Evolutionary conservation across 2,888 invertebrate genomes (phyloP), one percentile per base, ranked within the genome.

Genomic region (Caenorhabditis parvicauda): DNA sequence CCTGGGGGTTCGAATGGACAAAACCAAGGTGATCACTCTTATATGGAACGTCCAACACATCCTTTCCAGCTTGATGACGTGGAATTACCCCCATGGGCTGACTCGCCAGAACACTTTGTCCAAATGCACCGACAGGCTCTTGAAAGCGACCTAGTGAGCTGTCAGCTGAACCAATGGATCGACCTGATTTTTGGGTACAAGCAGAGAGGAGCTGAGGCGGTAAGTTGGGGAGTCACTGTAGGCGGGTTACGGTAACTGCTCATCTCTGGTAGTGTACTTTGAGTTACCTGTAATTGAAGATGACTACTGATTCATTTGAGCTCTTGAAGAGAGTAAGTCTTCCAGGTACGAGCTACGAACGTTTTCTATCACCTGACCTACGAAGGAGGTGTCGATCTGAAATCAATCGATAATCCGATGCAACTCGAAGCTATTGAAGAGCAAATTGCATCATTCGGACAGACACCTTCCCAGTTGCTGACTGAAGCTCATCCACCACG

Each of bases 101-200:
- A 80, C 51, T 89, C 90, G 0, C 92, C 98, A 0, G 95, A 99
- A 84, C 95, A 98, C 85, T 99, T 99, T 83, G 90, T 98, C 58
- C 86, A 95, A 66, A 91, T 96, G 79, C 94, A 98, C 85, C 87
- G 96, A 81, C 82, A 88, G 88, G 96, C 96, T 2, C 86, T 98
- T 52, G 98, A 98, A 83, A 96, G 95, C 0, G 98, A 99, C 84
- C 93, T 98, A 82, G 98, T 99, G 19, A 95, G 95, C 61, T 98
- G 98, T 82, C 98, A 99, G 84, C 87, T 99, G 70, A 96, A 99
- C 82, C 96, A 98, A 83, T 99, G 98, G 98, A 96, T 99, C 76
- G 98, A 99, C 84, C 87, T 99, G 69, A 93, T 98, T 80, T 99
- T 99, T 82, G 98, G 98, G 67, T 98, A 98, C 84, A 99, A 98